These are phyloP conservation scores for Syngnathus rostellatus DNA, from an alignment of 2,797 vertebrate genomes.

Conservation along the genomic window DNA sequence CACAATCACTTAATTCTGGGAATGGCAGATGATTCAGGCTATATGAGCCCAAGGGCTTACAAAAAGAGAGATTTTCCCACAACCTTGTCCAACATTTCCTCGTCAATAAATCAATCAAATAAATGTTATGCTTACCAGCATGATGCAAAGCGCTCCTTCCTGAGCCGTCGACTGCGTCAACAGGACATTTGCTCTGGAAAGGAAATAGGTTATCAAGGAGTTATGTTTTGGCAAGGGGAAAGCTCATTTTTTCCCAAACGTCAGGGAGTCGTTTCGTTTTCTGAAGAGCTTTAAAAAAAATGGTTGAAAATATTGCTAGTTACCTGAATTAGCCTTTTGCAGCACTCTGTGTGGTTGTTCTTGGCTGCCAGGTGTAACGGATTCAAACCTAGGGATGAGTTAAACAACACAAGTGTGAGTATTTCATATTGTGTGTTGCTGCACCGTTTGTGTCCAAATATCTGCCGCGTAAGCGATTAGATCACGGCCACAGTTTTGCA, in stretches of 20 bases:
- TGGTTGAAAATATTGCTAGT: slow-evolving; percentile 3
- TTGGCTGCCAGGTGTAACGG: slow-evolving; percentile 92
- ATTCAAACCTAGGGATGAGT: slow-evolving; percentile 70
- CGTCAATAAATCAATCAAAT: slow-evolving; percentile 8
- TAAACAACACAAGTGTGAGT: background rate
- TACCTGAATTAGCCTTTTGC: slow-evolving; percentile 90
- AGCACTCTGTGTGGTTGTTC: slow-evolving; percentile 82
- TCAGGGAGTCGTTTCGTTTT: background rate
- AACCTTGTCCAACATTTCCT: slow-evolving; percentile 13
- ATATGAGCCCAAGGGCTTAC: slow-evolving; percentile 19
- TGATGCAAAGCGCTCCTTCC: slow-evolving; percentile 88
- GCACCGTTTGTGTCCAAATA: too few relatives aligned
- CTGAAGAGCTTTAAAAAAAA: background rate
- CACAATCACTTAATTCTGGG: slow-evolving; percentile 14
- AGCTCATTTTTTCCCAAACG: background rate
- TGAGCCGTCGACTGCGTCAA: slow-evolving; percentile 70
- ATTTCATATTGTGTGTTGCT: too few relatives aligned
- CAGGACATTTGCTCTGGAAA: slow-evolving; percentile 78
- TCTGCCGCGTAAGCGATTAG: too few relatives aligned
- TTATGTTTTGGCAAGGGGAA: background rate
- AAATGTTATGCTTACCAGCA: slow-evolving; percentile 70
- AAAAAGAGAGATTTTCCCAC: slow-evolving; percentile 26
- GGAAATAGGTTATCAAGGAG: slow-evolving; percentile 15
- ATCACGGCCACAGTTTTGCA: too few relatives aligned
- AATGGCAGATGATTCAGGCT: slow-evolving; percentile 14